Conservation (phyloP, 2,888 invertebrate species). For the Apamea anceps region DNA sequence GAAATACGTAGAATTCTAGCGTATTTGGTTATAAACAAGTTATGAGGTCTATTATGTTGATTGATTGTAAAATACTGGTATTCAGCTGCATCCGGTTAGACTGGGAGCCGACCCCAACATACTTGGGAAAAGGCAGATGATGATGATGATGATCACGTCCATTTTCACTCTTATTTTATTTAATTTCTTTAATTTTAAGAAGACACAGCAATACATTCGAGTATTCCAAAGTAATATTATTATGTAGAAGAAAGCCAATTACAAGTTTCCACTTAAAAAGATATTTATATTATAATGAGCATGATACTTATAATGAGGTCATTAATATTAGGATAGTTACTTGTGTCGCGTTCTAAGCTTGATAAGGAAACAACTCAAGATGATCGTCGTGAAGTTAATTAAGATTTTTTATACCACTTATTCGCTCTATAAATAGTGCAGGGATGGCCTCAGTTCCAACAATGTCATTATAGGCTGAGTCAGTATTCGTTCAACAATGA, state of each 20-base stretch:
- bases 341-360: background rate
- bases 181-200: too few species aligned
- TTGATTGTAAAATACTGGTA: background rate
- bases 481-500: conserved; percentile 1
- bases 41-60: background rate
- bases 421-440: background rate
- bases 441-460: background rate
- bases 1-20: background rate
- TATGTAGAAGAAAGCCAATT: too few species aligned
- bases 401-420: background rate
- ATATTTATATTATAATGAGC: too few species aligned
- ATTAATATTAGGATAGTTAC: background rate
- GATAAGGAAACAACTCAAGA: background rate
- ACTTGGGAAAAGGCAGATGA: too few species aligned
- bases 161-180: background rate
- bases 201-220: too few species aligned
- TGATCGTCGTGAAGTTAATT: background rate
- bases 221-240: too few species aligned
- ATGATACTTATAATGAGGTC: background rate
- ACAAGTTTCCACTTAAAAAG: too few species aligned
- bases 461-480: background rate
- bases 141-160: too few species aligned
- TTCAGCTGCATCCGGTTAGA: too few species aligned
- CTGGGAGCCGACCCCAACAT: too few species aligned
- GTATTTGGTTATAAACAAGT: background rate